phyloP scores from a whole-genome alignment of 1,140 invertebrate species.

The Plectrocnemia conspersa region DNA sequence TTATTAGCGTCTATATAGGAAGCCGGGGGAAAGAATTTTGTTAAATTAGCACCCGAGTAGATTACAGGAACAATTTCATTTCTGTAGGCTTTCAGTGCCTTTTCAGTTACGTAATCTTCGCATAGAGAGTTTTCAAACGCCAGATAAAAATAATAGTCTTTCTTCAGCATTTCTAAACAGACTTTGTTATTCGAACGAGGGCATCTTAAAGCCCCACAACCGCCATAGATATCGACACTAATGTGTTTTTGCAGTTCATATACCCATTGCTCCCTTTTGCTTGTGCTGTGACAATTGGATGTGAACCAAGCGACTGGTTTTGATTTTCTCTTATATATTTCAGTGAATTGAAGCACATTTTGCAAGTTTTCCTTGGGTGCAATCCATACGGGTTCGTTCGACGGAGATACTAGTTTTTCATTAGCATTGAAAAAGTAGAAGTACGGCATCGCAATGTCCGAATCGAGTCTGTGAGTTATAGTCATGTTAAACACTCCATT shows the following conservation, averaged over 20 bases:
- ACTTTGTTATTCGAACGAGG: conserved; percentile 36
- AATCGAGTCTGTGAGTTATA: conserved; percentile 58
- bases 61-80: conserved; percentile 54
- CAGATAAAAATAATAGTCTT: conserved; percentile 60
- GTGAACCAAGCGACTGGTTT: conserved; percentile 58
- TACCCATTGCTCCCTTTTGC: conserved; percentile 53
- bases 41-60: conserved; percentile 55
- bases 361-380: conserved; percentile 16
- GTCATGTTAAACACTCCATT: conserved; percentile 54
- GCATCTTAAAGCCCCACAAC: conserved; percentile 48
- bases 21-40: conserved; percentile 43
- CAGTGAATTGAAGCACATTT: not conserved
- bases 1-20: conserved; percentile 60
- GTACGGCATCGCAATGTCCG: conserved; percentile 60
- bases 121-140: conserved; percentile 59
- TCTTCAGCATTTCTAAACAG: conserved; percentile 46
- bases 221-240: conserved; percentile 63
- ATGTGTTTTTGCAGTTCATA: conserved; percentile 53
- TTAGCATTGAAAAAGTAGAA: conserved; percentile 42
- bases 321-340: conserved; percentile 37
- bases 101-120: conserved; percentile 57
- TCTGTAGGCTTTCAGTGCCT: conserved; percentile 47
- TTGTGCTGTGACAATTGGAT: conserved; percentile 56
- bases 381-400: conserved; percentile 12
- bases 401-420: conserved; percentile 36